Evolutionary conservation across 2,888 invertebrate genomes (phyloP), one percentile per base, ranked within the genome.

Genomic region (Gisinianus flammeolus): DNA sequence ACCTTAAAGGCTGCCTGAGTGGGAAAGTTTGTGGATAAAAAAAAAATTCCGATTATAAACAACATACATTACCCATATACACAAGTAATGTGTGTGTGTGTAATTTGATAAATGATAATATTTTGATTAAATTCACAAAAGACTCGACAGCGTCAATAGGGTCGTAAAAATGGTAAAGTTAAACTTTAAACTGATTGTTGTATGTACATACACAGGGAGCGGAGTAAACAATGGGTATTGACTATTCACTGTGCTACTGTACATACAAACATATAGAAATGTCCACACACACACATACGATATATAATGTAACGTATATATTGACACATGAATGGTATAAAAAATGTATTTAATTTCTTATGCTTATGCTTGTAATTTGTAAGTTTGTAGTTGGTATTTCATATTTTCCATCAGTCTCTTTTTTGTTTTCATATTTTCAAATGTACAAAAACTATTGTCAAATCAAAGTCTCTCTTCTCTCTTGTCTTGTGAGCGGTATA

Each of bases 41-140:
- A 58, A 58, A 62, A 28, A 62, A 62, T n/a, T n/a, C n/a, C n/a
- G n/a, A n/a, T n/a, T n/a, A n/a, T n/a, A n/a, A n/a, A n/a, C n/a
- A n/a, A n/a, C n/a, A n/a, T n/a, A n/a, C n/a, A n/a, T n/a, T n/a
- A n/a, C n/a, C n/a, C n/a, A n/a, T n/a, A n/a, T n/a, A n/a, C n/a
- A n/a, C n/a, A n/a, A n/a, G n/a, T n/a, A n/a, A n/a, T n/a, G n/a
- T n/a, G n/a, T n/a, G n/a, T n/a, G n/a, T 62, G 24, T 26, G 26
- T 26, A 22, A 28, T 62, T 62, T 5, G 10, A n/a, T n/a, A 62
- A 62, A 62, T 62, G 62, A 62, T 62, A 62, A 62, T 62, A 62
- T 62, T 62, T 62, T 62, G 62, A 62, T 62, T 62, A 62, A 62
- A 62, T 62, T 24, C 26, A 62, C 62, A 62, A 62, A n/a, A 62